Evolutionary conservation across 2,888 invertebrate genomes (phyloP), one percentile per base, ranked within the genome.

Genomic region (Allacma fusca): DNA sequence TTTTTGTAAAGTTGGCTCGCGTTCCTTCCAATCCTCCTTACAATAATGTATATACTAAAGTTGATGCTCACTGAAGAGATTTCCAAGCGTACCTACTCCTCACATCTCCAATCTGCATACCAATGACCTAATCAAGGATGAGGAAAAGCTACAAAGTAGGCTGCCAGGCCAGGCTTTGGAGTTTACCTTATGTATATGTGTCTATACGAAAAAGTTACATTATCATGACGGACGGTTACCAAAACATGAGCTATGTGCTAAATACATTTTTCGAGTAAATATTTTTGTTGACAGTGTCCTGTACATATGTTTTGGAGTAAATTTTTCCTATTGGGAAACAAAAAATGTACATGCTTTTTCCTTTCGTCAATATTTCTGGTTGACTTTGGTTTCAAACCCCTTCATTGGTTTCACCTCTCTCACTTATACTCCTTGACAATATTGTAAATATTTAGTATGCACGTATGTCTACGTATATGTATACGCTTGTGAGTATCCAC

Each of bases 141-240:
- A 65, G 65, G 65, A 65, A 65, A 65, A 65, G 65, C 28, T 65
- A 65, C 65, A 81, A 80, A 80, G 81, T 81, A 81, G 81, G 80
- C 81, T 81, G 80, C 71, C 77, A 80, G 81, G 81, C 79, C 81
- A 81, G 78, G 29, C 65, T 19, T 65, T 28, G n/a, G 24, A 65
- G 65, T 65, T 65, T 65, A 65, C 65, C 65, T n/a, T n/a, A n/a
- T 65, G 28, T 24, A 7, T 1, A 16, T 50, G n/a, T 50, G 16
- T n/a, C 26, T 65, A 28, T 28, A 65, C n/a, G 16, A 2, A 5
- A 50, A 50, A 28, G 65, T 65, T 28, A 65, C 65, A 65, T 65
- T 65, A 65, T n/a, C 19, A 50, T 50, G 29, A 26, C 28, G n/a
- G 9, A 24, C 28, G 19, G 12, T 29, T 62, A 62, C 62, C 23